These are phyloP conservation scores for Phacellophora camtschatica DNA, from an alignment of 30 jellyfish, hydroid and myxozoan species.

Conservation along the genomic window DNA sequence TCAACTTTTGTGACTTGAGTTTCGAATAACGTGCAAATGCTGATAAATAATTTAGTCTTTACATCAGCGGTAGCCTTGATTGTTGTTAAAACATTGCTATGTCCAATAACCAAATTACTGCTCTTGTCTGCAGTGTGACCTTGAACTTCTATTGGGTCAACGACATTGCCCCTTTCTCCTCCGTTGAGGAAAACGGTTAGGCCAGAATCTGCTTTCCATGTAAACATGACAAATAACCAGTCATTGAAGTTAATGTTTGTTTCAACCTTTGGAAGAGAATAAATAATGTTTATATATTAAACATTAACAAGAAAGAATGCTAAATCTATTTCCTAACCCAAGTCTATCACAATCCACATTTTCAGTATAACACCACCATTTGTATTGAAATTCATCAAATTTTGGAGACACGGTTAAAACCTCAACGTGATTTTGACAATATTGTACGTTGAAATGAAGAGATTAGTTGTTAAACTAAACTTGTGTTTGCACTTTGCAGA, in stretches of 20 bases:
- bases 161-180: conserved; percentile 44
- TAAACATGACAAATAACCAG: conserved; percentile 73
- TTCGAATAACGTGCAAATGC: conserved; percentile 75
- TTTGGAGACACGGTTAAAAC: too few relatives aligned
- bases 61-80: conserved; percentile 13
- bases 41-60: conserved; percentile 36
- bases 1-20: conserved; percentile 64
- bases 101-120: conserved; percentile 78
- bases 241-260: conserved; percentile 68
- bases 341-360: too few relatives aligned
- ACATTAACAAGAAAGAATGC: too few relatives aligned
- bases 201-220: conserved; percentile 93
- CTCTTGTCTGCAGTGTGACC: conserved; percentile 79
- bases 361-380: too few relatives aligned
- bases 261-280: conserved; percentile 56
- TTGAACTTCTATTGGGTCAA: conserved; percentile 70
- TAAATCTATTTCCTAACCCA: too few relatives aligned
- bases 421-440: too few relatives aligned
- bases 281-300: too few relatives aligned
- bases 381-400: too few relatives aligned
- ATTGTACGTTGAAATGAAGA: too few relatives aligned
- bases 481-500: too few relatives aligned
- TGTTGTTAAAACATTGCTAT: conserved; percentile 33
- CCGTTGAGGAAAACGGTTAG: conserved; percentile 86
- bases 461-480: too few relatives aligned